Evolutionary conservation across 2,113 vertebrate genomes (phyloP).

Genomic region (Crotalus viridis): DNA sequence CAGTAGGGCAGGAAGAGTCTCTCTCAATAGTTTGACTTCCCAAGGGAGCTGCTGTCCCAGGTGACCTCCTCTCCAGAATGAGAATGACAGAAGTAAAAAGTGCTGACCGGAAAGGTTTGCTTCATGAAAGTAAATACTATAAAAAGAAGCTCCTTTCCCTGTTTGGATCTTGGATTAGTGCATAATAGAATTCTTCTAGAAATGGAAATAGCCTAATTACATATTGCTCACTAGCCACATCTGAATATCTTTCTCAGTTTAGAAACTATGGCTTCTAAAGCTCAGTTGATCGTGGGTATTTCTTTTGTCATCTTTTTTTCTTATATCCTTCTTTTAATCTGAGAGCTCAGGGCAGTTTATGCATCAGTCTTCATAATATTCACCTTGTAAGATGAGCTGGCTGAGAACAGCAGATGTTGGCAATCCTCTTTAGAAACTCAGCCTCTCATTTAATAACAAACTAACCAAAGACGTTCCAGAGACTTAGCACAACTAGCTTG

Average conservation of each 20-base stretch:
- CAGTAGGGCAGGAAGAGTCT: background rate
- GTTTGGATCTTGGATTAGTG: background rate
- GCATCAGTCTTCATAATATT: background rate
- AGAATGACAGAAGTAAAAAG: background rate
- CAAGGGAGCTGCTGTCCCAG: background rate
- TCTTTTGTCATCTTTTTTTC: background rate
- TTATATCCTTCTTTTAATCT: background rate
- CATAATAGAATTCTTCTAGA: background rate
- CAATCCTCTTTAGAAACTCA: background rate
- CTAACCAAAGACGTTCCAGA: background rate
- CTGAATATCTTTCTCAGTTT: background rate
- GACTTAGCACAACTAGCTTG: background rate
- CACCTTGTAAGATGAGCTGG: background rate
- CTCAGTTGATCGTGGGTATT: background rate
- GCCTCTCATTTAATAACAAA: background rate
- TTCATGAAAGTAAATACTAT: background rate
- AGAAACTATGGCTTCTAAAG: background rate
- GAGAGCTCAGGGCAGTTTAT: background rate
- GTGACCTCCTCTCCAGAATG: background rate
- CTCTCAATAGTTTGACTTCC: constrained; percentile 5
- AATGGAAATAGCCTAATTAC: background rate
- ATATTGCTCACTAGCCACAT: background rate
- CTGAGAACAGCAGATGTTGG: background rate
- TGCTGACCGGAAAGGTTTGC: background rate
- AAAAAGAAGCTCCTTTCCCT: background rate